Percentiles rank a stretch among this genome's conserved stretches.
These are phyloP conservation scores for Sebastes dallii DNA, from an alignment of 2,797 vertebrate species.

Conservation along the genomic window DNA sequence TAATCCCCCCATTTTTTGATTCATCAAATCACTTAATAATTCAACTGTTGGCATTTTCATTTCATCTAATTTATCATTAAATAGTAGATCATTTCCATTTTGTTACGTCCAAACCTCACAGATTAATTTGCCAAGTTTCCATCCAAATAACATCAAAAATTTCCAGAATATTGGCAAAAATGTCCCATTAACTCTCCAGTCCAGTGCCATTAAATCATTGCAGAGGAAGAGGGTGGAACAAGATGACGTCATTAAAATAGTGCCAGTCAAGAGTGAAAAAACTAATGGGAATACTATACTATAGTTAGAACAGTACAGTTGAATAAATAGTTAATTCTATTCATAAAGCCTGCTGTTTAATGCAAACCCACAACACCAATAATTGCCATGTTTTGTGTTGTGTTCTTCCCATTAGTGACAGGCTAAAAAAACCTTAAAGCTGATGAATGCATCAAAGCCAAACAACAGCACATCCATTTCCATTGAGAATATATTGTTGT, in stretches of 20 bases:
- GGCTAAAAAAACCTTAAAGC: slow-evolving; percentile 13
- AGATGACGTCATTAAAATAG: neutral
- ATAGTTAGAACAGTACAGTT: neutral
- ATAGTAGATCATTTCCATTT: neutral
- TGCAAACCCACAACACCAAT: slow-evolving; percentile 4
- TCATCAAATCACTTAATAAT: neutral
- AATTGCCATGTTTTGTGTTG: slow-evolving; percentile 7
- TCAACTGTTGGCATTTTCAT: neutral
- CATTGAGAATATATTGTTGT: slow-evolving; percentile 23
- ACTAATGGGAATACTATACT: neutral
- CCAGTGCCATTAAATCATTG: neutral
- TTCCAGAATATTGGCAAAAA: fast-evolving
- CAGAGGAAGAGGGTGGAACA: neutral
- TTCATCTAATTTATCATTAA: neutral
- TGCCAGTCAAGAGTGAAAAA: neutral
- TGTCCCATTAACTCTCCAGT: neutral
- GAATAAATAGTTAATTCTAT: neutral
- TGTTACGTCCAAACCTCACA: neutral
- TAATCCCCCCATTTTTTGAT: neutral
- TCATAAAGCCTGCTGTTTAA: neutral
- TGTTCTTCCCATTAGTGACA: slow-evolving; percentile 9
- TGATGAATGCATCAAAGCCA: slow-evolving; percentile 35
- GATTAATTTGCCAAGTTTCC: neutral
- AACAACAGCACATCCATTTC: slow-evolving; percentile 35
- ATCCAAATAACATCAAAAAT: neutral